Conservation (phyloP, 2,888 invertebrate species). For the Pristionchus entomophagus region DNA sequence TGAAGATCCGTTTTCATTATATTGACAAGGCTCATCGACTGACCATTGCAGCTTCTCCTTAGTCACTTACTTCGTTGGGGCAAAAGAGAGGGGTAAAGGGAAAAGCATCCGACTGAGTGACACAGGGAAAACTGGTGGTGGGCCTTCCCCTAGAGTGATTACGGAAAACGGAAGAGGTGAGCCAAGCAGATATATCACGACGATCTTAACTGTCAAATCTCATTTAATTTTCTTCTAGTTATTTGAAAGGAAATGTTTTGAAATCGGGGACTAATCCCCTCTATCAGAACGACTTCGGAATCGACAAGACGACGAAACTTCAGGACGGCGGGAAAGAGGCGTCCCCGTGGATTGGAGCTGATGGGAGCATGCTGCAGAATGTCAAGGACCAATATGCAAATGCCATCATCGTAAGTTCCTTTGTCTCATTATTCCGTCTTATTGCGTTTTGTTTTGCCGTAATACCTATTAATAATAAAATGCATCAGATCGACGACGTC, state of each 20-base stretch:
- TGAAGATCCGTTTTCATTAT: constrained; percentile 55
- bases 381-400: constrained; percentile 72
- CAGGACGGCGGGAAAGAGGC: constrained; percentile 70
- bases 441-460: too few species aligned
- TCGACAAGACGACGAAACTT: constrained; percentile 21
- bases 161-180: background rate
- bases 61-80: constrained; percentile 31
- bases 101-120: background rate
- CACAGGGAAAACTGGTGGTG: background rate
- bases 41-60: constrained; percentile 52
- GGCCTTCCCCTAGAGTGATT: background rate
- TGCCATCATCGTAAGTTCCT: constrained; percentile 11
- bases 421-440: too few species aligned
- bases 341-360: constrained; percentile 74
- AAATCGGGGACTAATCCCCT: background rate
- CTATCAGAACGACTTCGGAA: background rate
- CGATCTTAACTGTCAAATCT: background rate
- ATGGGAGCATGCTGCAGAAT: constrained; percentile 73
- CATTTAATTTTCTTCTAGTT: too few species aligned
- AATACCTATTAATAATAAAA: too few species aligned
- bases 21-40: constrained; percentile 58
- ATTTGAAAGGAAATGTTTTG: background rate
- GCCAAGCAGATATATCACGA: background rate
- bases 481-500: constrained; percentile 11
- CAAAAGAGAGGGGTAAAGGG: background rate